Percentiles rank a stretch among this genome's conserved stretches.
Conservation (phyloP, 2,888 invertebrate genomes). For the Hypomecis atomaria region DNA sequence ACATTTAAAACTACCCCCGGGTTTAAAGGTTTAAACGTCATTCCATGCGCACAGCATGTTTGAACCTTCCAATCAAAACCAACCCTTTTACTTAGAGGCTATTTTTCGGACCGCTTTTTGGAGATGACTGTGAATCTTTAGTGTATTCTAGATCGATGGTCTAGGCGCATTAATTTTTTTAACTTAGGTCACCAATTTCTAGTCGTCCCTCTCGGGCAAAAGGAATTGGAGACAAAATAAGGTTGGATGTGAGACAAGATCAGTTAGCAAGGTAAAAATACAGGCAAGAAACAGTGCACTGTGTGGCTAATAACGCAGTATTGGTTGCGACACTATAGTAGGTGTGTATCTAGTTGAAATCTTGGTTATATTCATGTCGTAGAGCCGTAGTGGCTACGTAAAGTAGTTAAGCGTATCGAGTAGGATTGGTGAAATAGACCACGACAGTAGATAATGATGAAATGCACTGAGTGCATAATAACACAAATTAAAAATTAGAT, state of each 20-base stretch:
- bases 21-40: too few species aligned
- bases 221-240: slow-evolving; percentile 83
- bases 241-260: slow-evolving; percentile 81
- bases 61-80: too few species aligned
- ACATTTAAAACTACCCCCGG: too few species aligned
- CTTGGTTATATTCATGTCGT: slow-evolving; percentile 19
- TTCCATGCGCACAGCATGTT: too few species aligned
- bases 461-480: slow-evolving; percentile 20
- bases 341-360: slow-evolving; percentile 44
- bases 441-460: not conserved
- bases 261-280: slow-evolving; percentile 79
- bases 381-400: slow-evolving; percentile 31
- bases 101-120: too few species aligned
- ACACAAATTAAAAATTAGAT: slow-evolving; percentile 3
- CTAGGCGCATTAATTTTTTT: slow-evolving; percentile 66
- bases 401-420: slow-evolving; percentile 4
- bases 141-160: too few species aligned
- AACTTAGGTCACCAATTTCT: slow-evolving; percentile 78
- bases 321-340: slow-evolving; percentile 44
- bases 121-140: too few species aligned
- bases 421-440: not conserved
- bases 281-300: slow-evolving; percentile 66
- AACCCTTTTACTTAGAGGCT: too few species aligned
- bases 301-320: slow-evolving; percentile 69
- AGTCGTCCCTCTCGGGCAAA: slow-evolving; percentile 79